A percentile compares a stretch with the other conserved stretches of the same genome.
Conservation (phyloP, 2,113 vertebrate genomes). For the Sus scrofa region DNA sequence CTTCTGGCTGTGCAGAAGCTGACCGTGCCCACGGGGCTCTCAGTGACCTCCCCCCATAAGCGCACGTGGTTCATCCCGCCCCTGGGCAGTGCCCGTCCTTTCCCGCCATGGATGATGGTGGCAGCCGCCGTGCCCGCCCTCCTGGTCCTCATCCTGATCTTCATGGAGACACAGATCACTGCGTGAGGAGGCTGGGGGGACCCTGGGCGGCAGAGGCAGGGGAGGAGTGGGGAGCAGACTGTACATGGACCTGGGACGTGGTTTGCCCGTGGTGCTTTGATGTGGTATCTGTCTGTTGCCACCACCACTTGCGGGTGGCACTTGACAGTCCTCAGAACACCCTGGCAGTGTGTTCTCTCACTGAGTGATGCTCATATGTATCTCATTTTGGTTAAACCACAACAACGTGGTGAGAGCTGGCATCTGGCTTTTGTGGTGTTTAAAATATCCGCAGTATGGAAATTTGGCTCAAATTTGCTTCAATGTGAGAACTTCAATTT, state of each 20-base stretch:
- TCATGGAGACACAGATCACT: constrained; percentile 99
- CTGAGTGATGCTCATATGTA: background rate
- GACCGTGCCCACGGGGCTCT: constrained; percentile 96
- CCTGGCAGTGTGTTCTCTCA: background rate
- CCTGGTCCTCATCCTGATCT: constrained; percentile 98
- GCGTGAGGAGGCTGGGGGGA: constrained; percentile 90
- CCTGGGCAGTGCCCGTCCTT: constrained; percentile 94
- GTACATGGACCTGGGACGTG: background rate
- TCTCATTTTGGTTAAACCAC: constrained; percentile 62
- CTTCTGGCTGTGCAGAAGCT: constrained; percentile 91
- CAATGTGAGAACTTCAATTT: constrained; percentile 62
- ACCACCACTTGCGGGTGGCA: background rate
- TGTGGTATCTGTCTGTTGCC: background rate
- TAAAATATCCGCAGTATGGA: constrained; percentile 49
- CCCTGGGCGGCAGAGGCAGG: background rate
- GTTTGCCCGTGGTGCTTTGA: background rate
- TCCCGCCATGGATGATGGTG: constrained; percentile 99
- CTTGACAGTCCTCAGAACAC: constrained; percentile 15
- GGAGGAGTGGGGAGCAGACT: background rate
- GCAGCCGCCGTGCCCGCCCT: constrained; percentile 96
- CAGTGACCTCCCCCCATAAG: constrained; percentile 96
- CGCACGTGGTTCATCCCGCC: constrained; percentile 98
- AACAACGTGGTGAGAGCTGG: constrained; percentile 44
- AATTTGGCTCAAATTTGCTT: constrained; percentile 55
- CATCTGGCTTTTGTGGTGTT: constrained; percentile 69